Conservation (phyloP, 2,797 vertebrate genomes). For the Pempheris klunzingeri region DNA sequence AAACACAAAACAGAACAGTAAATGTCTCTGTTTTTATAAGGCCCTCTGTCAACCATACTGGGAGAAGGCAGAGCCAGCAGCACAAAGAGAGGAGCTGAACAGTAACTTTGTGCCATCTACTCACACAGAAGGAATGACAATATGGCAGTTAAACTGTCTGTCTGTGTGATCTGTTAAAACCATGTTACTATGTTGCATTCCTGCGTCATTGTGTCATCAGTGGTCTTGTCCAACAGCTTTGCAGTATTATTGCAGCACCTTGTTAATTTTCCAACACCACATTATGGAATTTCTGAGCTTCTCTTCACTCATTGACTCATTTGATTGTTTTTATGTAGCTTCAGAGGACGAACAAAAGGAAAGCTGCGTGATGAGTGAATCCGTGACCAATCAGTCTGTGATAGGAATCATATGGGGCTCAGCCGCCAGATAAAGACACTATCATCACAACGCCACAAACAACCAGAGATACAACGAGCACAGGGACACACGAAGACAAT, state of each 20-base stretch:
- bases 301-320: conserved; percentile 7
- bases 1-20: conserved; percentile 69
- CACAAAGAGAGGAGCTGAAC: conserved; percentile 40
- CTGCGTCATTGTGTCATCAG: conserved; percentile 14
- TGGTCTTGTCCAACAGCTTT: conserved; percentile 7
- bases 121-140: conserved; percentile 26
- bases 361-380: conserved; percentile 33
- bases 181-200: conserved; percentile 23
- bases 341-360: conserved; percentile 2
- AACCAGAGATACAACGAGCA: conserved; percentile 8
- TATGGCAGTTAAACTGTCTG: conserved; percentile 12
- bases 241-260: conserved; percentile 25
- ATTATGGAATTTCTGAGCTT: conserved; percentile 34
- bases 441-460: conserved; percentile 15
- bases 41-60: conserved; percentile 53
- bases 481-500: background rate
- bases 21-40: conserved; percentile 73
- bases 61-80: conserved; percentile 45
- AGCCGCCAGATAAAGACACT: conserved; percentile 28
- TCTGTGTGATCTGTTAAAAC: conserved; percentile 31
- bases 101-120: conserved; percentile 36
- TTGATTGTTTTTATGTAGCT: conserved; percentile 1
- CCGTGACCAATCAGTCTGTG: conserved; percentile 37
- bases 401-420: conserved; percentile 44
- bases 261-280: conserved; percentile 41